Base-by-base conservation (phyloP, 2,113 vertebrate species). In the Rhinolophus sinicus region DNA sequence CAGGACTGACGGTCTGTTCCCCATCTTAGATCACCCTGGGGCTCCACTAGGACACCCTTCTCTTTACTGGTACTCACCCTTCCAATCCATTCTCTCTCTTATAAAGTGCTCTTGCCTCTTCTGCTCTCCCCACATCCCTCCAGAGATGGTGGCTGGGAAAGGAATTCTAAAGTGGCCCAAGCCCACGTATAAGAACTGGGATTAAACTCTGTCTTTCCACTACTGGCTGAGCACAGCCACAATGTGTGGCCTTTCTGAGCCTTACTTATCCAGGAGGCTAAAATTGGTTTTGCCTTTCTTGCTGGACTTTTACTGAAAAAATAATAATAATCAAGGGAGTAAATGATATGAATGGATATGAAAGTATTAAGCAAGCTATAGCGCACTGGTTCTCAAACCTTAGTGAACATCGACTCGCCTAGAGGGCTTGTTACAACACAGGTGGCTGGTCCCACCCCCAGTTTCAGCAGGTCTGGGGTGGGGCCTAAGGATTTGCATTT, bases 371-470 rank as follows among this genome's bases (percentile, higher is more conserved):
- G n/a, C 26, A n/a, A 83, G 75, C 15, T 72, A 7, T 21, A 19
- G 26, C 28, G 6, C 24, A 12, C 2, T 24, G 60, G 12, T 76
- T 19, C 35, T 75, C 35, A 50, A 38, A 76, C 18, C 13, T 13
- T 3, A 21, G 67, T 0, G 0, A 47, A 12, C 38, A 24, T 8
- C 3, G 33, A 38, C 35, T 40, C 35, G 5, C 24, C n/a, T 5
- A 30, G n/a, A 62, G 22, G 13, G 4, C 26, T 11, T 7, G 0
- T 8, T 28, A 3, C 21, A 52, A 18, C 13, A 2, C 52, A 15
- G 40, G 40, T 3, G 7, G 24, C 22, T n/a, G 38, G 38, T 22
- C 33, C 16, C 50, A 21, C 3, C 60, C 33, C 52, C 13, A 0
- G 38, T 80, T 58, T 52, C 16, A 7, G 47, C 19, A 60, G 81